Base-by-base conservation (phyloP, 2,113 vertebrate genomes). In the Hippocampus zosterae region DNA sequence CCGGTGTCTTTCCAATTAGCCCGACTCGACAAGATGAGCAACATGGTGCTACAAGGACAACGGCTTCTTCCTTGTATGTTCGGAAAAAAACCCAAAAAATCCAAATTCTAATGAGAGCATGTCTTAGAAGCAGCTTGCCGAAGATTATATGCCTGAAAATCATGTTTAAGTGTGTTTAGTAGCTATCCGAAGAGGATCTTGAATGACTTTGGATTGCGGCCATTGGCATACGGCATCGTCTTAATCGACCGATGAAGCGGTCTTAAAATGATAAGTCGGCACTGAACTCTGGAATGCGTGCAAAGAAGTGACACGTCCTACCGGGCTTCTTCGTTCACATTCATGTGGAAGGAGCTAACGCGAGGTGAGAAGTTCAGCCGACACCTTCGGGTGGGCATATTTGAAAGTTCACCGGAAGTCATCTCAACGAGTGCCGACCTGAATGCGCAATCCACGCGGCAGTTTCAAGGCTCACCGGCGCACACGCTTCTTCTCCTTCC, bases 1-100 rank as follows among this genome's bases (percentile, higher is more conserved):
- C 52, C 37, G 42, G 66, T 8, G 4, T 72, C 63, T 48, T 65
- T 48, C 41, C 70, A 41, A 77, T 78, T 74, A 70, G 59, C 80
- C 78, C 63, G 74, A 44, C 69, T 10, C 66, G 76, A 67, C 44
- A 52, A 41, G 61, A 56, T 33, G 25, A 60, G 68, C 66, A 52
- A 27, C 33, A 44, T 57, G 1, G 8, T 57, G 69, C 72, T 81
- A 74, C 69, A 79, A 29, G 2, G 29, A 3, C 50, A n/a, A 27
- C 5, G 13, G 15, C 74, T 76, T 46, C 71, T 44, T 75, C 9
- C 61, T 42, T 8, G 21, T 63, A 40, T 40, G 59, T 61, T 61
- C 19, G 29, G 40, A 37, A 33, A 62, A 37, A 37, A 37, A 33
- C n/a, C n/a, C n/a, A 37, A 37, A 37, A 37, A 37, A 37, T 37